Percentiles rank a stretch among this genome's conserved stretches.
phyloP scores from a whole-genome alignment of 2,888 invertebrate genomes.

The Electrophaes corylata region DNA sequence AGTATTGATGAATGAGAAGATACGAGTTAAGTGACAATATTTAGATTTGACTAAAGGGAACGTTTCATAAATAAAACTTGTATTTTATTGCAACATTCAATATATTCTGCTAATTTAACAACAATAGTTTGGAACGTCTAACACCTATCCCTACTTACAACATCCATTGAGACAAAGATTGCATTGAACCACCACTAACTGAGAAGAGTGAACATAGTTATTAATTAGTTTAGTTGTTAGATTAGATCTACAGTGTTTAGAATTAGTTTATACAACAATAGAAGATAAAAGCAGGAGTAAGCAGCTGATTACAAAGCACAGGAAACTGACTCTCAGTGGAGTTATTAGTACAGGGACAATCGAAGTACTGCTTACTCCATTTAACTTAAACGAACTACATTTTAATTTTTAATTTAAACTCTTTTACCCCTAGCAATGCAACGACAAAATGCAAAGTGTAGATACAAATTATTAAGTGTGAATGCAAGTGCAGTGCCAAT shows the following conservation, averaged over 20 bases:
- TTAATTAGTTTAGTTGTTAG: conserved; percentile 64
- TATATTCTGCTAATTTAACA: conserved; percentile 81
- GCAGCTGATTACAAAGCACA: conserved; percentile 56
- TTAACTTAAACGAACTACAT: conserved; percentile 68
- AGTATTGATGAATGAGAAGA: conserved; percentile 66
- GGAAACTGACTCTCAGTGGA: conserved; percentile 17
- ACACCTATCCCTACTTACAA: conserved; percentile 61
- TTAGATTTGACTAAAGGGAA: conserved; percentile 58
- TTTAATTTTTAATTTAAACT: conserved; percentile 56
- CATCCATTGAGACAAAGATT: conserved; percentile 79
- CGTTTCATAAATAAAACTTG: conserved; percentile 73
- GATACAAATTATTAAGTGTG: conserved; percentile 66
- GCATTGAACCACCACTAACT: conserved; percentile 79
- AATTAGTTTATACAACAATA: conserved; percentile 73
- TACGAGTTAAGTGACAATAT: conserved; percentile 66
- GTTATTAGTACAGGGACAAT: conserved; percentile 13
- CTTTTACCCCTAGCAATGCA: conserved; percentile 59
- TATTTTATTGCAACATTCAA: conserved; percentile 78
- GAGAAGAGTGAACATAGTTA: conserved; percentile 73
- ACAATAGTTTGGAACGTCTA: conserved; percentile 66
- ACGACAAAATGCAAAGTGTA: conserved; percentile 75
- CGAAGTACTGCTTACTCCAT: conserved; percentile 72
- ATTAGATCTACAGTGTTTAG: conserved; percentile 74
- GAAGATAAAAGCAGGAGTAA: conserved; percentile 76
- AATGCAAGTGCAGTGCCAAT: conserved; percentile 78